These are phyloP conservation scores for Chelon labrosus DNA, from an alignment of 2,797 vertebrate genomes.

Conservation along the genomic window DNA sequence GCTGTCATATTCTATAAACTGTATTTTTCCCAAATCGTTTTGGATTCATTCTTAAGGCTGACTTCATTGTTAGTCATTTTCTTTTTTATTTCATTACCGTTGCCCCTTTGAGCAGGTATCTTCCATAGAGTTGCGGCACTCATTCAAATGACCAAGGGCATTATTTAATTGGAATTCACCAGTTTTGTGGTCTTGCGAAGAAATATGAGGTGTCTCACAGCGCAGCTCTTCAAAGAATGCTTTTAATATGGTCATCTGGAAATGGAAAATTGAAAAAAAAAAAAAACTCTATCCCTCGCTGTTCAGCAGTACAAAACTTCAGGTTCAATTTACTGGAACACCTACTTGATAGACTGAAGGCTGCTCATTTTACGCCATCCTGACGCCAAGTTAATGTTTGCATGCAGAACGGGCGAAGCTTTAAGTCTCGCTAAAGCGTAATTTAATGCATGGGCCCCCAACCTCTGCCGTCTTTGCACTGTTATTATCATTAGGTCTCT, in stretches of 20 bases:
- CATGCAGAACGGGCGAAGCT: background rate
- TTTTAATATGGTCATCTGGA: slow-evolving; percentile 47
- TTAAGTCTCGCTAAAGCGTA: background rate
- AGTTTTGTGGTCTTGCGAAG: slow-evolving; percentile 32
- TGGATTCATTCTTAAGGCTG: slow-evolving; percentile 29
- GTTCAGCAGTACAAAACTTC: slow-evolving; percentile 10
- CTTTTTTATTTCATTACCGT: slow-evolving; percentile 53
- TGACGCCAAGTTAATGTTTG: background rate
- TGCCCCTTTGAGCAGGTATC: slow-evolving; percentile 55
- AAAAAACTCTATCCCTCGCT: slow-evolving; percentile 5
- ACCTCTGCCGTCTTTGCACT: too few relatives aligned
- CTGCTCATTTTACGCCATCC: background rate
- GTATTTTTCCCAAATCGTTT: slow-evolving; percentile 44
- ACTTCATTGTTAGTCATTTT: slow-evolving; percentile 48
- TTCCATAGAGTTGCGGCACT: slow-evolving; percentile 30
- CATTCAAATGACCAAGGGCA: slow-evolving; percentile 50
- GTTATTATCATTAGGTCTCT: too few relatives aligned
- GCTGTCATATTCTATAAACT: slow-evolving; percentile 34
- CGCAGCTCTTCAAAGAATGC: slow-evolving; percentile 51
- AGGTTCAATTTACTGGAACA: background rate
- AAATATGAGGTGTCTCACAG: slow-evolving; percentile 47
- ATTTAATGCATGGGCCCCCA: slow-evolving; percentile 4
- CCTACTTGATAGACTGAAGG: background rate
- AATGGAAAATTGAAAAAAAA: slow-evolving; percentile 5
- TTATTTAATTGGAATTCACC: slow-evolving; percentile 63